These are phyloP conservation scores for Trichacis sp. DNA, from an alignment of 2,888 invertebrate genomes.

Conservation along the genomic window DNA sequence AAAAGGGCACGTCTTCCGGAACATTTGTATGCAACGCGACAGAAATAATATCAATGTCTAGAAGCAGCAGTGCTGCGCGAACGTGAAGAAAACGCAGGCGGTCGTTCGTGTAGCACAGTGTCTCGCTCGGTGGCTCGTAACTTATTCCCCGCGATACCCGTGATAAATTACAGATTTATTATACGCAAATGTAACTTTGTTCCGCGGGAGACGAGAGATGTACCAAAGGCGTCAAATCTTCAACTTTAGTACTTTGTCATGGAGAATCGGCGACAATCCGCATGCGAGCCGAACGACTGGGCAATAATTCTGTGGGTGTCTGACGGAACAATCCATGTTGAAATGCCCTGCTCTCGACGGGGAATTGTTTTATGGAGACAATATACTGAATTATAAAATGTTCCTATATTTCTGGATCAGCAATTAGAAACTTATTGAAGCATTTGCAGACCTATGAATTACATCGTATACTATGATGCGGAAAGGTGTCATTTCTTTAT, in stretches of 20 bases:
- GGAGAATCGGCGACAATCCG: not conserved
- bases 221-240: slow-evolving; percentile 27
- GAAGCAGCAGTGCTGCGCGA: slow-evolving; percentile 30
- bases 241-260: slow-evolving; percentile 19
- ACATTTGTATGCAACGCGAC: slow-evolving; percentile 50
- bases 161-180: slow-evolving; percentile 51
- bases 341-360: too few species aligned
- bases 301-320: too few species aligned
- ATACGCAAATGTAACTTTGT: slow-evolving; percentile 47
- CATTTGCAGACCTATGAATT: too few species aligned
- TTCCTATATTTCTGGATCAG: too few species aligned
- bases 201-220: slow-evolving; percentile 28
- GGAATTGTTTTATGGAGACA: too few species aligned
- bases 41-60: slow-evolving; percentile 51
- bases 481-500: too few species aligned
- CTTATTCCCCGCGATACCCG: slow-evolving; percentile 41
- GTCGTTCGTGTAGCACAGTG: slow-evolving; percentile 14
- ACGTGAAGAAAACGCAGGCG: slow-evolving; percentile 47
- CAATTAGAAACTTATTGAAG: too few species aligned
- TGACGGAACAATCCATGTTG: too few species aligned
- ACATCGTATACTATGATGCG: too few species aligned
- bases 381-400: too few species aligned
- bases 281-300: not conserved
- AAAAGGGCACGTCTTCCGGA: slow-evolving; percentile 30
- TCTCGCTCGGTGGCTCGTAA: slow-evolving; percentile 32